Conservation (phyloP, 2,888 invertebrate genomes). For the Beris chalybata region DNA sequence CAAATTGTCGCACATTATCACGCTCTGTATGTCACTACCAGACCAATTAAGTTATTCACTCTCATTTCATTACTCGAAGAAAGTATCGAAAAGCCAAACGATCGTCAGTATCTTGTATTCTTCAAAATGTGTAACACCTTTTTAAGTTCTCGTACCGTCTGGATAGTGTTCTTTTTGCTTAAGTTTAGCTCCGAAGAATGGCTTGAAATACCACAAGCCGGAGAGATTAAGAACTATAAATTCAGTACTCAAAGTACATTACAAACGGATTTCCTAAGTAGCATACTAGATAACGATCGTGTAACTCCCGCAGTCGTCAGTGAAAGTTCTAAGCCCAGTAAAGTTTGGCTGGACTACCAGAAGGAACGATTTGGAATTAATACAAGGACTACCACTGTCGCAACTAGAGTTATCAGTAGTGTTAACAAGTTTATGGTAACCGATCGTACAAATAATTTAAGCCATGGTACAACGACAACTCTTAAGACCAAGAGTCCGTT, state of each 20-base stretch:
- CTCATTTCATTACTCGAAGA: neutral
- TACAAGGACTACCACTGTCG: neutral
- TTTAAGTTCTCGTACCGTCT: neutral
- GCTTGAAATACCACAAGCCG: slow-evolving; percentile 22
- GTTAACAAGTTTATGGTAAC: slow-evolving; percentile 15
- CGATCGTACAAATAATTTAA: neutral
- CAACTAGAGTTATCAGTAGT: slow-evolving; percentile 12
- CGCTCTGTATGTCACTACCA: slow-evolving; percentile 11
- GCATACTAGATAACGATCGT: slow-evolving; percentile 3
- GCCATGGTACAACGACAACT: neutral
- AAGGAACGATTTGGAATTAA: slow-evolving; percentile 47
- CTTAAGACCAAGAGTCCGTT: neutral
- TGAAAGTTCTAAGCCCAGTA: slow-evolving; percentile 46
- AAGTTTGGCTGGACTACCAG: slow-evolving; percentile 52
- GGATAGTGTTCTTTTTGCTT: neutral
- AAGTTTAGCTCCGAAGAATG: slow-evolving; percentile 7
- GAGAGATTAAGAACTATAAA: slow-evolving; percentile 10
- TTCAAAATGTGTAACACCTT: slow-evolving; percentile 5
- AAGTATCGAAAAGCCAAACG: neutral
- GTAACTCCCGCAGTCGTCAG: neutral
- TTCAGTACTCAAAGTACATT: slow-evolving; percentile 2
- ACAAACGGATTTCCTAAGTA: slow-evolving; percentile 27
- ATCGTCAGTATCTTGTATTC: slow-evolving; percentile 1
- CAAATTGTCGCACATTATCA: slow-evolving; percentile 23
- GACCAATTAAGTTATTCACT: neutral